These are phyloP conservation scores for Lagodon rhomboides DNA, from an alignment of 2,797 vertebrate genomes.

Conservation along the genomic window DNA sequence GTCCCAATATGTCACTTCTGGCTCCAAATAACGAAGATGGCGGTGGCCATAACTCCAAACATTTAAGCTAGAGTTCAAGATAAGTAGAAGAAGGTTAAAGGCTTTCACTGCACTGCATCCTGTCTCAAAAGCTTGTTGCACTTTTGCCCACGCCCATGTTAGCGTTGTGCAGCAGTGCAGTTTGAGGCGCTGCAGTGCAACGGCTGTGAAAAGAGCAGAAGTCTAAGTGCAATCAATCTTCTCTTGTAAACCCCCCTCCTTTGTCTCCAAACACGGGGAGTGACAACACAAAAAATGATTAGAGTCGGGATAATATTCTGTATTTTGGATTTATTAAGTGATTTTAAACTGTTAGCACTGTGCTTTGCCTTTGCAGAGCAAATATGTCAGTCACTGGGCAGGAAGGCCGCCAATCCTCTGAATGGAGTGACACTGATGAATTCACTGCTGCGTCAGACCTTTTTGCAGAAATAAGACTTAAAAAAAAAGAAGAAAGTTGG, in stretches of 20 bases:
- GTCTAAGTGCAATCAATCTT: not conserved
- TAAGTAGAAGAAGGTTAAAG: not conserved
- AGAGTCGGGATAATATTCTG: not conserved
- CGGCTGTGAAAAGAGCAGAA: constrained; percentile 9
- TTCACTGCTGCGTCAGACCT: constrained; percentile 82
- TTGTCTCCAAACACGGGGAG: not conserved
- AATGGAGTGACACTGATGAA: constrained; percentile 77
- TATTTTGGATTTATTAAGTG: constrained; percentile 35
- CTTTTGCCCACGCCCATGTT: not conserved
- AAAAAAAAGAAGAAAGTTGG: constrained; percentile 57
- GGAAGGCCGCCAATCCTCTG: constrained; percentile 36
- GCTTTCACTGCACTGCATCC: not conserved
- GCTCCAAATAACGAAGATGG: not conserved
- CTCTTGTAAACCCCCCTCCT: not conserved
- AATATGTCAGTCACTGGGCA: constrained; percentile 65
- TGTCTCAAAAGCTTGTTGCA: not conserved
- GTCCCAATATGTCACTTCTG: not conserved
- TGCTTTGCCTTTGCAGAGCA: constrained; percentile 52
- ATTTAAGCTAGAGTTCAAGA: not conserved
- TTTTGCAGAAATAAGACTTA: constrained; percentile 78
- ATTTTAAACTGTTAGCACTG: constrained; percentile 48
- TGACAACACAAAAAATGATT: constrained; percentile 1
- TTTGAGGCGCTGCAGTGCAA: not conserved
- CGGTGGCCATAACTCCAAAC: not conserved
- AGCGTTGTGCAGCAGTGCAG: not conserved